Base-by-base conservation (phyloP, 2,888 invertebrate genomes). In the Dryomyza anilis region DNA sequence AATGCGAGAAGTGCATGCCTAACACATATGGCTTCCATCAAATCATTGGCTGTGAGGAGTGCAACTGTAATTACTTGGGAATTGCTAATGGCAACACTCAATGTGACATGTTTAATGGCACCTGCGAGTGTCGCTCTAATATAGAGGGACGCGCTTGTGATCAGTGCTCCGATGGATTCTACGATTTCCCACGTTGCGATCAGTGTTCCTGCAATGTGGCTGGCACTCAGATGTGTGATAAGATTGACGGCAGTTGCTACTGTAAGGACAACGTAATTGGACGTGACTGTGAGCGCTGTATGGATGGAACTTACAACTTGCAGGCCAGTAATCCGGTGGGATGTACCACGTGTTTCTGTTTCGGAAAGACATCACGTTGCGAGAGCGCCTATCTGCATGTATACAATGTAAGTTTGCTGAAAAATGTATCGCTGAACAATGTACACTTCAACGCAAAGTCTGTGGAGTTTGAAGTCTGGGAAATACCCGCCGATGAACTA, bases 281-380 rank as follows among this genome's bases (percentile, higher is more conserved):
- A 1, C 85, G 87, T 66, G 89, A 89, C 8, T 99, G 98, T 78
- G 91, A 94, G 73, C 85, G 88, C 1, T 99, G 98, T 80, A 88
- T 88, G 69, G 92, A 93, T 36, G 96, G 96, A 16, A 94, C 94
- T 4, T 99, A 95, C 84, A 92, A 97, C 81, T 85, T 99, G 33
- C 92, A 95, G 80, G 86, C 87, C 2, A 86, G 85, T 63, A 96
- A 98, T 81, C 90, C 92, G 0, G 89, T 91, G 2, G 99, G 98
- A 1, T 99, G 98, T 78, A 95, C 96, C 1, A 92, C 94, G 72
- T 99, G 99, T 78, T 98, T 95, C 88, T 99, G 99, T 80, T 99
- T 97, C 80, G 96, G 96, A 1, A 94, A 94, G 81, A 94, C 96
- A 0, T 90, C 91, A 0, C 86, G 91, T 7, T 98, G 98, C 79